A percentile compares a stretch with the other conserved stretches of the same genome.
phyloP scores from a whole-genome alignment of 2,797 vertebrate species.

The Sebastes iracundus region DNA sequence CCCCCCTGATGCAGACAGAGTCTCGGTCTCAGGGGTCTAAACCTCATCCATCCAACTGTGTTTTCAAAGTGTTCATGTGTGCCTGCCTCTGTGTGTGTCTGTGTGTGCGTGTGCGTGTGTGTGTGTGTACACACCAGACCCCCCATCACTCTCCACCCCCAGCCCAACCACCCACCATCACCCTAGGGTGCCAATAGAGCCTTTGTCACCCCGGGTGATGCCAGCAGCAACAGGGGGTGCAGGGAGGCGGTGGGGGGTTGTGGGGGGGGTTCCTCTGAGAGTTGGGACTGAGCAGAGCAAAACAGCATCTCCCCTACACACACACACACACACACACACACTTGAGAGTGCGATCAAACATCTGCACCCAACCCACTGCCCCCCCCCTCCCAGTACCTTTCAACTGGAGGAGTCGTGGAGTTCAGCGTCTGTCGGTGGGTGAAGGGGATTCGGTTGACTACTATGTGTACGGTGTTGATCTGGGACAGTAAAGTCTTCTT shows the following conservation, averaged over 20 bases:
- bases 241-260: not conserved
- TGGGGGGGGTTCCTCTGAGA: conserved; percentile 41
- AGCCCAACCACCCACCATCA: conserved; percentile 14
- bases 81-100: not conserved
- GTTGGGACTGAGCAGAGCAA: conserved; percentile 40
- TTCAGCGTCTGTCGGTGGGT: not conserved
- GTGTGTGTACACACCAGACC: not conserved
- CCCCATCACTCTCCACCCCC: not conserved
- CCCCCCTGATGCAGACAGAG: conserved; percentile 5
- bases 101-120: too few species aligned
- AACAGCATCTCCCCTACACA: conserved; percentile 30
- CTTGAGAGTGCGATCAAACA: conserved; percentile 51
- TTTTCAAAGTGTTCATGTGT: not conserved
- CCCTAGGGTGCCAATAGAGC: conserved; percentile 65
- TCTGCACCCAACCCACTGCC: conserved; percentile 15
- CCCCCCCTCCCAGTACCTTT: conserved; percentile 1
- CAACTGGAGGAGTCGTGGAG: conserved; percentile 16
- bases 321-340: conserved; percentile 21
- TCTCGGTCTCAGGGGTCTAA: conserved; percentile 46
- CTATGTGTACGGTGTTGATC: not conserved
- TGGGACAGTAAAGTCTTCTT: not conserved
- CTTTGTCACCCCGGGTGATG: conserved; percentile 69
- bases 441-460: not conserved
- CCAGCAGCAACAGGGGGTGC: conserved; percentile 60
- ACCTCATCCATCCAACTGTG: conserved; percentile 2